These are phyloP conservation scores for Aphrophora alni DNA, from an alignment of 2,888 invertebrate species.

Conservation along the genomic window DNA sequence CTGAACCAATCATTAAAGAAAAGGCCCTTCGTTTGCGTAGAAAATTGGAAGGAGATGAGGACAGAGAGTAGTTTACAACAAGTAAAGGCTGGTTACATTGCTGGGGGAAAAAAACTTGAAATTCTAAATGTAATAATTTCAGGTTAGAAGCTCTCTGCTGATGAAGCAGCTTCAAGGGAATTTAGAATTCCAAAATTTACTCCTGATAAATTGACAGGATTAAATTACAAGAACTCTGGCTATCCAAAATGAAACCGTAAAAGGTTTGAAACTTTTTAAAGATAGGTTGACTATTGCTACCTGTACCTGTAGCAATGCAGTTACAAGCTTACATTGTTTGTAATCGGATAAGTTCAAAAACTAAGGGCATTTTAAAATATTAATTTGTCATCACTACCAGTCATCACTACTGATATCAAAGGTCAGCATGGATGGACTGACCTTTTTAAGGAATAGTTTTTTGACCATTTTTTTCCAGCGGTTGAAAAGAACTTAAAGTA, in stretches of 20 bases:
- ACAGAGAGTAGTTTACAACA: conserved; percentile 21
- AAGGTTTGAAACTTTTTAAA: conserved; percentile 47
- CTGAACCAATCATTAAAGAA: conserved; percentile 38
- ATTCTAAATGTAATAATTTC: conserved; percentile 32
- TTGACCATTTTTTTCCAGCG: too few relatives aligned
- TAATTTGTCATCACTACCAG: too few relatives aligned
- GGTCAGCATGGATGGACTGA: too few relatives aligned
- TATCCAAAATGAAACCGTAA: conserved; percentile 44
- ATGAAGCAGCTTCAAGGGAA: conserved; percentile 26
- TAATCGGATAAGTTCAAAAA: conserved; percentile 30
- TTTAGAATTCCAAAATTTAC: background rate
- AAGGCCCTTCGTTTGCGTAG: conserved; percentile 39
- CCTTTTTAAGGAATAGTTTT: too few relatives aligned
- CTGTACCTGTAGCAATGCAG: conserved; percentile 20
- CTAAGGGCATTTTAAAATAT: too few relatives aligned
- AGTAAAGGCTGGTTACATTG: conserved; percentile 42
- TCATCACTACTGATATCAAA: too few relatives aligned
- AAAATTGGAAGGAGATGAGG: conserved; percentile 33
- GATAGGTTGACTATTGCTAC: conserved; percentile 41
- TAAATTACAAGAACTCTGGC: conserved; percentile 48
- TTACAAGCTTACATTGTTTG: conserved; percentile 22
- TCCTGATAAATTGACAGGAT: conserved; percentile 45
- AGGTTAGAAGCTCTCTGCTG: conserved; percentile 41
- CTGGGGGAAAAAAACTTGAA: conserved; percentile 37
- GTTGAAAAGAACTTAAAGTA: too few relatives aligned